Percentiles rank a stretch among this genome's conserved stretches.
phyloP scores from a whole-genome alignment of 2,113 vertebrate species.

The Macrotis lagotis region DNA sequence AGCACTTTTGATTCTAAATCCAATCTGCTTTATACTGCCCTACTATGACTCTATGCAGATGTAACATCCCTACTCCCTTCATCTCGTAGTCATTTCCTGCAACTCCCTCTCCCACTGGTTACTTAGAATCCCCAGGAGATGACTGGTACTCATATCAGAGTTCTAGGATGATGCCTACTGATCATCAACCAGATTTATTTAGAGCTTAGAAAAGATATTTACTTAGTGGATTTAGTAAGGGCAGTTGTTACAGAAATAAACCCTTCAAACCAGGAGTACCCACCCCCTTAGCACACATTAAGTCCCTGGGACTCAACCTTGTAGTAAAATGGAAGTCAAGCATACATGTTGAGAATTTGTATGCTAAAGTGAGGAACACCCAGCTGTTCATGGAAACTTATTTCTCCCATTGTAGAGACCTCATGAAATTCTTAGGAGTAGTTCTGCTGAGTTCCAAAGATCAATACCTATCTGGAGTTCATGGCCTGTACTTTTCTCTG shows the following conservation, averaged over 20 bases:
- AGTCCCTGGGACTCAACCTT: not conserved
- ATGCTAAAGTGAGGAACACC: not conserved
- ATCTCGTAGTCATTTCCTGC: not conserved
- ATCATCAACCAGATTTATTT: not conserved
- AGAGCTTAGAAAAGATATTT: not conserved
- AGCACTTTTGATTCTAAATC: not conserved
- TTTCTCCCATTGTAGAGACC: not conserved
- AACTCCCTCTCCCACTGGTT: not conserved
- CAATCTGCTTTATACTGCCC: not conserved
- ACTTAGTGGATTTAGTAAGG: not conserved
- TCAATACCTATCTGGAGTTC: not conserved
- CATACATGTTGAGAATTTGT: not conserved
- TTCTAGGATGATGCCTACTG: not conserved
- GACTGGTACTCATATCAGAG: not conserved
- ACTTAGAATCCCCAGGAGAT: not conserved
- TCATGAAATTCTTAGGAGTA: not conserved
- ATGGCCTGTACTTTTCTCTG: not conserved
- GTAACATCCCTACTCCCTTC: not conserved
- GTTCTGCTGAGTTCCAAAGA: not conserved
- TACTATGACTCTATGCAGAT: not conserved
- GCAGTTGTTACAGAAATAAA: not conserved
- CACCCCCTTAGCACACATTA: not conserved
- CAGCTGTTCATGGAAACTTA: not conserved
- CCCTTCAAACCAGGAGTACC: not conserved
- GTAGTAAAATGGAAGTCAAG: not conserved